Evolutionary conservation across 37 sponge, comb jelly and placozoan genomes (phyloP), one percentile per base, ranked within the genome.

Genomic region (Chondrosia reniformis): DNA sequence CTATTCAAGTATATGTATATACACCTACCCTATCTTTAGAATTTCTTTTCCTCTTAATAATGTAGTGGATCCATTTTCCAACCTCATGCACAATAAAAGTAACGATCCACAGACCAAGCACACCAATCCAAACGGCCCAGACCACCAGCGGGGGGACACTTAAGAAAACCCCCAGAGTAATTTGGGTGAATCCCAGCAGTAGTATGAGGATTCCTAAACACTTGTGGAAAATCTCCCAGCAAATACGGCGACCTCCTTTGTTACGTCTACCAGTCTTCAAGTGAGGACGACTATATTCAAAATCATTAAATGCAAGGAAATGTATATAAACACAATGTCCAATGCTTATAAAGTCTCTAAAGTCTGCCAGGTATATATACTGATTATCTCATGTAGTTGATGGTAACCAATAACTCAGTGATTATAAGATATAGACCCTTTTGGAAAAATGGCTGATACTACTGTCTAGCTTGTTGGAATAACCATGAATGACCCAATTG

Each of bases 131-230:
- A 22, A 79, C 41, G 0, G 58, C 65, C 91, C 91, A 86, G 31
- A 91, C 80, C 0, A 34, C 63, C 34, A 78, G 36, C 15, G 91
- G 87, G n/a, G 81, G 76, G 25, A 54, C 46, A 0, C 86, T 54
- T 45, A 91, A 66, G 22, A 91, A 83, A 38, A 86, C 75, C 12
- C 91, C 91, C 19, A 91, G 81, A 21, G 80, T 88, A n/a, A 88
- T 42, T 81, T 88, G 76, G 21, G 63, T 28, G 24, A 88, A 71
- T 1, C 89, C 89, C 3, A 83, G 19, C 19, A 75, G 63, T 1
- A 88, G 55, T 6, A 73, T 55, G 36, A 88, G 28, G 49, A 83
- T 33, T 3, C 89, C 89, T n/a, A 67, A 52, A 19, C 67, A 24
- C 22, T 40, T 78, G 46, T 88, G 89, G 55, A 80, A 88, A 33